These are phyloP conservation scores for Lepilemur ruficaudatus DNA, from an alignment of 2,797 vertebrate species.

Conservation along the genomic window DNA sequence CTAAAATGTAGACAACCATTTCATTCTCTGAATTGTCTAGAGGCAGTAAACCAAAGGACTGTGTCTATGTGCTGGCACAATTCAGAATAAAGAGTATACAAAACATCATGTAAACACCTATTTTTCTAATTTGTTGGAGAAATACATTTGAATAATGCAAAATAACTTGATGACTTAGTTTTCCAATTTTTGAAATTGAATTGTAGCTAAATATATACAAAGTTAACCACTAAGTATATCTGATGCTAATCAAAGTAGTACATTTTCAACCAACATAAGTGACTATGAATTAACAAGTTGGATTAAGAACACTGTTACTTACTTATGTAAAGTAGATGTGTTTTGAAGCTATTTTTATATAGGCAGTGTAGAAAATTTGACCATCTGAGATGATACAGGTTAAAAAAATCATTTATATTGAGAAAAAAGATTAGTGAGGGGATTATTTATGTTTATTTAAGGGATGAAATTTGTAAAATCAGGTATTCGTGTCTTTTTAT, in stretches of 20 bases:
- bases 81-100: background rate
- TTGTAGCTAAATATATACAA: background rate
- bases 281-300: background rate
- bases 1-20: background rate
- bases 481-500: background rate
- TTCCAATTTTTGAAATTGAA: background rate
- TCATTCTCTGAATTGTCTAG: background rate
- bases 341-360: background rate
- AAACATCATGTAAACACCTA: background rate
- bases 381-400: background rate
- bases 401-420: background rate
- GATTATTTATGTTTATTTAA: background rate
- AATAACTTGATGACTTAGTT: background rate
- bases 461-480: background rate
- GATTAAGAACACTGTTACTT: background rate
- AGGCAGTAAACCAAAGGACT: rapidly evolving
- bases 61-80: background rate
- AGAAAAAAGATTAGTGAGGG: background rate
- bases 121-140: background rate
- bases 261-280: background rate
- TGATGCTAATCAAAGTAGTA: background rate
- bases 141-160: background rate
- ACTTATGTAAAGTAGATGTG: background rate
- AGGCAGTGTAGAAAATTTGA: background rate
- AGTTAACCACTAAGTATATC: background rate